Evolutionary conservation across 2,888 invertebrate species (phyloP).

Genomic region (Eupithecia subfuscata): DNA sequence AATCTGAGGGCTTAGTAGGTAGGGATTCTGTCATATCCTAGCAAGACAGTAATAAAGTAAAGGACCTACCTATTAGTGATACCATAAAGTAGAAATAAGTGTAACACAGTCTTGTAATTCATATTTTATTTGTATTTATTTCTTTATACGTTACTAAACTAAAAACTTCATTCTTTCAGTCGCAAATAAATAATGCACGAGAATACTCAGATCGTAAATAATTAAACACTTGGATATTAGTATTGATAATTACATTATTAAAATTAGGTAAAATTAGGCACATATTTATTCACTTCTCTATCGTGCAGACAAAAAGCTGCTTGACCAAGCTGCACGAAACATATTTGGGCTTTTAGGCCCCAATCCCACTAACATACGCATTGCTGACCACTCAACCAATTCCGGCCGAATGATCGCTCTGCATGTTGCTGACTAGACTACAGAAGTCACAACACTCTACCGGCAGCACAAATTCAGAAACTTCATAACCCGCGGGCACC

Average conservation of each 20-base stretch:
- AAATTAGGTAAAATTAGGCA: background rate
- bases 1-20: background rate
- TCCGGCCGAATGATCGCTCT: background rate
- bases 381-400: background rate
- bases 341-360: background rate
- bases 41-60: background rate
- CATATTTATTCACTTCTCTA: constrained; percentile 1
- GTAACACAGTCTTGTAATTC: background rate
- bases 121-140: constrained; percentile 33
- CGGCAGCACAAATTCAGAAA: constrained; percentile 1
- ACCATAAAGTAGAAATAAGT: background rate
- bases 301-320: background rate
- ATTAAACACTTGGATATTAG: background rate
- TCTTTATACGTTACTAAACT: constrained; percentile 34
- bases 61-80: background rate
- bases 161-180: constrained; percentile 46
- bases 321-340: background rate
- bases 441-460: constrained; percentile 52
- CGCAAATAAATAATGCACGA: constrained; percentile 61
- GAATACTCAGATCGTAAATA: constrained; percentile 61
- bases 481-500: constrained; percentile 2
- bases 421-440: constrained; percentile 64
- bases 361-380: background rate
- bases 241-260: background rate
- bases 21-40: background rate